Conservation (phyloP, 2,797 vertebrate genomes). For the Danio tinwini region DNA sequence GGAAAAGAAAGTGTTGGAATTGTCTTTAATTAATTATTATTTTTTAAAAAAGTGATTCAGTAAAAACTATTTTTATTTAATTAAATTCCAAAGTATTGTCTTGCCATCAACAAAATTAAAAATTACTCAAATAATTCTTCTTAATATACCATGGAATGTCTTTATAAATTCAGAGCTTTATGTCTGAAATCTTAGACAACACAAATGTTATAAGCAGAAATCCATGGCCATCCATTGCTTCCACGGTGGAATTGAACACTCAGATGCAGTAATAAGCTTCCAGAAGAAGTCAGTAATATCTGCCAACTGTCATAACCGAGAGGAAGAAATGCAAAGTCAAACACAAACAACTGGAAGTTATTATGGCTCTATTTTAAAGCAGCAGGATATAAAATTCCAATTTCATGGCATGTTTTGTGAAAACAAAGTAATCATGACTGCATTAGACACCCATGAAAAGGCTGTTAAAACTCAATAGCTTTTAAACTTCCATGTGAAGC, state of each 20-base stretch:
- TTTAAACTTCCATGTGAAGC: no score
- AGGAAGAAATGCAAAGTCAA: slow-evolving; percentile 5
- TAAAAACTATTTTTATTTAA: no score
- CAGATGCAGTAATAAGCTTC: background rate
- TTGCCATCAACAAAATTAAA: background rate
- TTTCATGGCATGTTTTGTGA: background rate
- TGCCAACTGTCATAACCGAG: background rate
- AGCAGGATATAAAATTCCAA: slow-evolving; percentile 5
- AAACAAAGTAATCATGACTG: background rate
- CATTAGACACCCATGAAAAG: background rate
- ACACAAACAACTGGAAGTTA: background rate
- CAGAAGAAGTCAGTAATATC: background rate
- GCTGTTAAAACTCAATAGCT: background rate
- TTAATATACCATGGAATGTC: background rate
- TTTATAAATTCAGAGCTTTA: background rate
- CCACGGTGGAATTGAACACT: background rate
- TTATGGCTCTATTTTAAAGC: background rate
- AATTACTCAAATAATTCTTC: background rate
- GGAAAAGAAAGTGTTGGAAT: background rate
- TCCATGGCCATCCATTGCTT: slow-evolving; percentile 1
- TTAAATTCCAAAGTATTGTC: background rate
- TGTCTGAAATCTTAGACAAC: background rate
- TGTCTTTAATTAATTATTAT: background rate
- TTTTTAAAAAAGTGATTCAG: no score
- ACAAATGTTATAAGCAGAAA: slow-evolving; percentile 10